Conservation (phyloP, 2,113 vertebrate species). For the Sebastes schlegelii region DNA sequence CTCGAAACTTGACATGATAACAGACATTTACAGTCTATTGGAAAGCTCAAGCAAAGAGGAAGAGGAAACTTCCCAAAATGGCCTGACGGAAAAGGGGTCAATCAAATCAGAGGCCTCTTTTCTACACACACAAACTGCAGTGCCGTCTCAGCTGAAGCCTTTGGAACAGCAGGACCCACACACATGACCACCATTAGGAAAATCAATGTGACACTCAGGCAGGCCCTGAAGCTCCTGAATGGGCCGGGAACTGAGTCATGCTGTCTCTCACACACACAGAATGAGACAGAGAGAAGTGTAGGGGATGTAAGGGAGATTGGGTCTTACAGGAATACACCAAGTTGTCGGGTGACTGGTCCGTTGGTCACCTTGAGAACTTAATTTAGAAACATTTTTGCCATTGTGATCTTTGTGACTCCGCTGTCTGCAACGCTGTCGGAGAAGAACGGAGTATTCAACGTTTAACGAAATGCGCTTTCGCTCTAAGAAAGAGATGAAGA, state of each 20-base stretch:
- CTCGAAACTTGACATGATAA: background rate
- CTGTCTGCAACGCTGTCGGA: background rate
- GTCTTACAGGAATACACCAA: conserved; percentile 20
- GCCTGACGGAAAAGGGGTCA: conserved; percentile 14
- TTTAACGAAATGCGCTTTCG: background rate
- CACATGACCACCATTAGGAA: conserved; percentile 69
- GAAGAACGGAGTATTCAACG: background rate
- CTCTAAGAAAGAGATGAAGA: background rate
- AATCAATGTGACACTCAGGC: conserved; percentile 73
- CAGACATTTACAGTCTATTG: conserved; percentile 13
- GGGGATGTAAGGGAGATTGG: background rate
- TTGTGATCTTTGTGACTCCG: background rate
- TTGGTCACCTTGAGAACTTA: conserved; percentile 6
- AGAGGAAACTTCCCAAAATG: conserved; percentile 34
- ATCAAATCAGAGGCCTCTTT: conserved; percentile 19
- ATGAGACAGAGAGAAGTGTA: conserved; percentile 30
- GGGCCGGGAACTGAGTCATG: conserved; percentile 67
- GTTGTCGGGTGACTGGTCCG: conserved; percentile 14
- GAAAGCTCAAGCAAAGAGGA: conserved; percentile 14
- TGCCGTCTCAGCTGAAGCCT: conserved; percentile 35
- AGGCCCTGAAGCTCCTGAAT: conserved; percentile 60
- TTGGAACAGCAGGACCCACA: conserved; percentile 41
- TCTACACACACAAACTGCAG: conserved; percentile 30
- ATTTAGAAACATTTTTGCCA: background rate
- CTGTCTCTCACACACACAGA: conserved; percentile 27